These are phyloP conservation scores for Scaptomyza graminum DNA, from an alignment of 1,140 invertebrate genomes.

Conservation along the genomic window DNA sequence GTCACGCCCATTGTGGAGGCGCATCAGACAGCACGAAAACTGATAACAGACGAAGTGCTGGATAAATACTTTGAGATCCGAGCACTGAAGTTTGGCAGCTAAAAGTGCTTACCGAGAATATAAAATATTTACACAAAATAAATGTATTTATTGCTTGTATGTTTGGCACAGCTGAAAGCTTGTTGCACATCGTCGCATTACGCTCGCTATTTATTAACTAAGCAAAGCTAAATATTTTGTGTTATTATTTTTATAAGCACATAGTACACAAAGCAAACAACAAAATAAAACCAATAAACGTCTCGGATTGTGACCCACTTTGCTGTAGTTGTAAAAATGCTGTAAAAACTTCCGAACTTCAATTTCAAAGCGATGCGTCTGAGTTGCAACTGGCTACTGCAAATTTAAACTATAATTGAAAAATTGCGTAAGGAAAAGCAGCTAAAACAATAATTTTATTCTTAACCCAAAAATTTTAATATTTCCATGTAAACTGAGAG, in stretches of 20 bases:
- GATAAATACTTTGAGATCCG: slow-evolving; percentile 93
- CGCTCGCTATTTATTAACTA: slow-evolving; percentile 72
- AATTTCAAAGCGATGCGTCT: slow-evolving; percentile 16
- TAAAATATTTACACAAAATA: slow-evolving; percentile 51
- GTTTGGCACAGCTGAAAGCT: slow-evolving; percentile 51
- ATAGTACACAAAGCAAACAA: slow-evolving; percentile 40
- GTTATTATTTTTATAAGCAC: slow-evolving; percentile 67
- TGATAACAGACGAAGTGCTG: slow-evolving; percentile 94
- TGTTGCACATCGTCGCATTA: slow-evolving; percentile 51
- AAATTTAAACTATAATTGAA: slow-evolving; percentile 19
- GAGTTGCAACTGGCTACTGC: slow-evolving; percentile 28
- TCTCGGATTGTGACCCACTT: slow-evolving; percentile 70
- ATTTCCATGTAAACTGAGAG: slow-evolving; percentile 56
- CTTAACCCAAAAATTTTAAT: slow-evolving; percentile 61
- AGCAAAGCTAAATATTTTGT: slow-evolving; percentile 49
- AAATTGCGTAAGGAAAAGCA: slow-evolving; percentile 46
- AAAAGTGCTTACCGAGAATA: slow-evolving; percentile 23
- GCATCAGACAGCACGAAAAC: slow-evolving; percentile 92
- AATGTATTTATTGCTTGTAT: slow-evolving; percentile 52
- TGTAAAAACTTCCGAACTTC: slow-evolving; percentile 27
- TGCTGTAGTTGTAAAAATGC: slow-evolving; percentile 45
- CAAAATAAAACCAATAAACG: slow-evolving; percentile 55
- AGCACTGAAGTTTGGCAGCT: slow-evolving; percentile 87
- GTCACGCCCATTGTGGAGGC: slow-evolving; percentile 88
- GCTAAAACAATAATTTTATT: slow-evolving; percentile 60